Evolutionary conservation across 2,888 invertebrate species (phyloP).

Genomic region (Caenorhabditis uteleia): DNA sequence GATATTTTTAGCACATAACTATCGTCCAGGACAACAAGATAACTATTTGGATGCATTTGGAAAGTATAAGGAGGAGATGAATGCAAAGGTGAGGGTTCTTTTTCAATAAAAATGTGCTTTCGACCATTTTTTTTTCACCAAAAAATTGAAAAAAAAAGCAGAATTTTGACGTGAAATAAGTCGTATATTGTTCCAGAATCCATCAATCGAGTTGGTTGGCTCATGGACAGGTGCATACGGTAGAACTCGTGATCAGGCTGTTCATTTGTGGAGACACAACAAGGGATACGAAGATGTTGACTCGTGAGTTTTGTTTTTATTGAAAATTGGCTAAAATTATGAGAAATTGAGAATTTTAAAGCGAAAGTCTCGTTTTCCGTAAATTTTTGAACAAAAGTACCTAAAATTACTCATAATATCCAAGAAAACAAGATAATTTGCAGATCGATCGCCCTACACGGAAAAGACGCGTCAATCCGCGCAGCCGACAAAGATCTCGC

Average conservation of each 20-base stretch:
- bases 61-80: slow-evolving; percentile 55
- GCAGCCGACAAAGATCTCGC: slow-evolving; percentile 61
- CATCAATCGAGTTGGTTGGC: slow-evolving; percentile 79
- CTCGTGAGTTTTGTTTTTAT: slow-evolving; percentile 73
- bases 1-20: slow-evolving; percentile 68
- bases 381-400: not conserved
- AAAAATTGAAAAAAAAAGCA: not conserved
- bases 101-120: not conserved
- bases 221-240: slow-evolving; percentile 93
- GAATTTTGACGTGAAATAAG: not conserved
- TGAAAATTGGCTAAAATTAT: not conserved
- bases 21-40: slow-evolving; percentile 56
- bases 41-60: slow-evolving; percentile 61
- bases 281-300: slow-evolving; percentile 80
- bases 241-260: slow-evolving; percentile 87
- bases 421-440: slow-evolving; percentile 8
- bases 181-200: slow-evolving; percentile 18
- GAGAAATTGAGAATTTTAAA: not conserved
- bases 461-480: slow-evolving; percentile 43
- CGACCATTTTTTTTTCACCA: not conserved
- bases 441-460: slow-evolving; percentile 47
- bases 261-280: slow-evolving; percentile 93
- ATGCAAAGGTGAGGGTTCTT: slow-evolving; percentile 16
- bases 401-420: not conserved
- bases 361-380: not conserved